Percentiles rank a stretch among this genome's conserved stretches.
These are phyloP conservation scores for Semnornis frantzii DNA, from an alignment of 2,113 vertebrate genomes.

Conservation along the genomic window DNA sequence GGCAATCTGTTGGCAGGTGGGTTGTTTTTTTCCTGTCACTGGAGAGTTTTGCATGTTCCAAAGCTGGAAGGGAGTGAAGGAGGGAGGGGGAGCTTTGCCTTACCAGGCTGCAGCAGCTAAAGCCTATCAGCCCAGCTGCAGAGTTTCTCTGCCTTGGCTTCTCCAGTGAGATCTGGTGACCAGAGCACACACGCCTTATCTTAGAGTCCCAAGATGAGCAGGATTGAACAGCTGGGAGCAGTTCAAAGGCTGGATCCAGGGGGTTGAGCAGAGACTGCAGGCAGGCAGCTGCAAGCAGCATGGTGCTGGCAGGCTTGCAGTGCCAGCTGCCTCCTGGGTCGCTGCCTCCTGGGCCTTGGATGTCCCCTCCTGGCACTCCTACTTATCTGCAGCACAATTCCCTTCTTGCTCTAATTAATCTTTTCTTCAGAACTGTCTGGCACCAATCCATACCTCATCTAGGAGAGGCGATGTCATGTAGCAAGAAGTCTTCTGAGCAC, in stretches of 20 bases:
- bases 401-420: neutral
- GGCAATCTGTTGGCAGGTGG: neutral
- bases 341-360: neutral
- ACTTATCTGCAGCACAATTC: neutral
- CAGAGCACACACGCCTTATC: neutral
- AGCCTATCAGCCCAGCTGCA: neutral
- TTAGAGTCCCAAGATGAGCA: neutral
- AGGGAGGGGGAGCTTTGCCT: neutral
- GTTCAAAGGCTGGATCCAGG: conserved; percentile 29
- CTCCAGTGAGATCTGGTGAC: neutral
- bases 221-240: conserved; percentile 43
- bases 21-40: neutral
- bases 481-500: neutral
- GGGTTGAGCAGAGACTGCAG: neutral
- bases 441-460: neutral
- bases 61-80: neutral
- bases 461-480: neutral
- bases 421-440: neutral
- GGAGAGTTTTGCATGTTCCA: neutral
- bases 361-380: neutral
- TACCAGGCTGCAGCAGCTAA: neutral
- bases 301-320: neutral
- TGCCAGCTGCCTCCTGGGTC: neutral
- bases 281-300: neutral
- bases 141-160: neutral